Base-by-base conservation (phyloP, 2,888 invertebrate genomes). In the Yponomeuta cagnagella region DNA sequence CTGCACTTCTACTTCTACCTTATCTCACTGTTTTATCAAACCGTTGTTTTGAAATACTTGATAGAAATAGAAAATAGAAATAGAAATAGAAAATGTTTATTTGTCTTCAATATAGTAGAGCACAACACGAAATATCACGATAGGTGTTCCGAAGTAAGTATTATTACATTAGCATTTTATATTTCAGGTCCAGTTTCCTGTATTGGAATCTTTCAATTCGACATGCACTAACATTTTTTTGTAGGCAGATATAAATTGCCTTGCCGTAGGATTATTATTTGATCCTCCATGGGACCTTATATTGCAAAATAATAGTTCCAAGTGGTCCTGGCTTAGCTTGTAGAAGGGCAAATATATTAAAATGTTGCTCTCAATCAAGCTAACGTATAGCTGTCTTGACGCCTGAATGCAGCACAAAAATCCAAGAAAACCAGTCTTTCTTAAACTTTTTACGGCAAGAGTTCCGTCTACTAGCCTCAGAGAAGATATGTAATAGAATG, bases 291-390 rank as follows among this genome's bases (percentile, higher is more conserved):
- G 72, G 1, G 52, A 70, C 31, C 75, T 71, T 23, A 74, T 74
- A 5, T 68, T 10, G 4, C 72, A 70, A 68, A 74, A 73, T 1
- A 69, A 72, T 0, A 68, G 15, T 63, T 75, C 75, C 5, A 75
- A 10, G 43, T 77, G 74, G 31, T 75, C 74, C 33, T 75, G 74
- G 33, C 73, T 74, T 10, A 76, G n/a, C 10, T 73, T 72, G 43
- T 75, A 74, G 23, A 68, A 73, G 10, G 74, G 72, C 48, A 75
- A 72, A 52, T 74, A 74, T 1, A 12, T 48, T 30, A 73, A 15
- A 3, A 12, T 10, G n/a, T 2, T 37, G 48, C 52, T 69, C 72
- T 72, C 68, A 70, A 70, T 66, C 73, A 72, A 2, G 73, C 72
- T 69, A 64, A 10, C 10, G 15, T 69, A 58, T 71, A 73, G 30